A percentile compares a stretch with the other conserved stretches of the same genome.
Conservation (phyloP, 2,797 vertebrate genomes). For the Hipposideros larvatus region DNA sequence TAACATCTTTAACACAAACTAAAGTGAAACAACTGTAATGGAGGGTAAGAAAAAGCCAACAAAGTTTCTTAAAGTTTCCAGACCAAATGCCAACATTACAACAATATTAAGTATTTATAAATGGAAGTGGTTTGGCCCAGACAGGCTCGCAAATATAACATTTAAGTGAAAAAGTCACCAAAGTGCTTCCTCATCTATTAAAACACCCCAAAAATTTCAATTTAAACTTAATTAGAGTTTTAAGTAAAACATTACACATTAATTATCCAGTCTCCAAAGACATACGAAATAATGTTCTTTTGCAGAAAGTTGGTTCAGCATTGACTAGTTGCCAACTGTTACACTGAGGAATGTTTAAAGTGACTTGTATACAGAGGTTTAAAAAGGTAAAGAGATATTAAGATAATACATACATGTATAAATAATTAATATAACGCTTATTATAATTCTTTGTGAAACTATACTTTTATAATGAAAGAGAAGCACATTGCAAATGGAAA, state of each 20-base stretch:
- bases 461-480: conserved; percentile 48
- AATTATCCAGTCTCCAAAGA: conserved; percentile 72
- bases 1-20: conserved; percentile 37
- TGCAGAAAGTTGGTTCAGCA: conserved; percentile 72
- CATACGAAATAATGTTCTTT: conserved; percentile 73
- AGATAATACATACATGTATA: conserved; percentile 56
- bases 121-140: conserved; percentile 51
- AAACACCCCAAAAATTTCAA: conserved; percentile 83
- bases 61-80: conserved; percentile 59
- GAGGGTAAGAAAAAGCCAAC: background rate
- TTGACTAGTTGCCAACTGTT: conserved; percentile 69
- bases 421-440: background rate
- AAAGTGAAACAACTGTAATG: background rate
- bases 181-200: conserved; percentile 74
- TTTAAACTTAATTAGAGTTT: conserved; percentile 84
- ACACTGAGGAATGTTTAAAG: conserved; percentile 76
- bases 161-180: conserved; percentile 75
- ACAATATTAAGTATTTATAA: conserved; percentile 42
- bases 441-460: conserved; percentile 38
- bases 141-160: conserved; percentile 60
- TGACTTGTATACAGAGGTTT: background rate
- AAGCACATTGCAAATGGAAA: conserved; percentile 43
- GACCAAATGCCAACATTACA: conserved; percentile 73
- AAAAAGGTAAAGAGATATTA: conserved; percentile 67
- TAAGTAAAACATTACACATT: conserved; percentile 78